Evolutionary conservation across 2,113 vertebrate species (phyloP).

Genomic region (Ochotona princeps): DNA sequence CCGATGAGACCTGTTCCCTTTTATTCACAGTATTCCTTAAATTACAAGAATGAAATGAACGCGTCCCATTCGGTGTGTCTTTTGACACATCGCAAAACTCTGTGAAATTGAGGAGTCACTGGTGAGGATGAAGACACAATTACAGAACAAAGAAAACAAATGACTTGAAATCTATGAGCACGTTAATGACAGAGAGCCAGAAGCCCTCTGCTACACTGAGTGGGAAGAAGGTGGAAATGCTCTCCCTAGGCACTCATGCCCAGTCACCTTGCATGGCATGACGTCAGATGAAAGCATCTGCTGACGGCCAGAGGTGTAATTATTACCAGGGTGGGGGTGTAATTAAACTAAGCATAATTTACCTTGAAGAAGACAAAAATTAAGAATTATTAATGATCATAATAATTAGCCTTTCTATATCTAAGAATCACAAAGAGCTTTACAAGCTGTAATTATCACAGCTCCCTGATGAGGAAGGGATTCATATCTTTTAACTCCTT

Average conservation of each 20-base stretch:
- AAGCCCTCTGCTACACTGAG: not conserved
- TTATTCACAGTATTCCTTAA: not conserved
- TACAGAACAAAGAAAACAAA: slow-evolving; percentile 20
- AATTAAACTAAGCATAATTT: slow-evolving; percentile 79
- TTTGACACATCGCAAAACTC: slow-evolving; percentile 31
- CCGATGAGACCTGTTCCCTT: not conserved
- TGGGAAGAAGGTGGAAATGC: not conserved
- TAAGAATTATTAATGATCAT: slow-evolving; percentile 81
- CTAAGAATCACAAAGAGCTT: slow-evolving; percentile 78
- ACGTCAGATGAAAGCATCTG: slow-evolving; percentile 76
- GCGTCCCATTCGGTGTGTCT: slow-evolving; percentile 11
- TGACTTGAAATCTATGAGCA: slow-evolving; percentile 1
- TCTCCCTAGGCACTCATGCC: not conserved
- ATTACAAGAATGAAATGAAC: slow-evolving; percentile 32
- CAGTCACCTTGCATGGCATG: slow-evolving; percentile 59
- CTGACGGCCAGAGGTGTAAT: slow-evolving; percentile 79
- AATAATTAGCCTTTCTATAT: slow-evolving; percentile 79
- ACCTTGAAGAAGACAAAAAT: slow-evolving; percentile 82
- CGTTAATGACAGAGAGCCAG: slow-evolving; percentile 21
- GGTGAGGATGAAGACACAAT: slow-evolving; percentile 19
- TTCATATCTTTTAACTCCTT: slow-evolving; percentile 67
- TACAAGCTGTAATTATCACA: slow-evolving; percentile 80
- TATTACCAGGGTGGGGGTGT: slow-evolving; percentile 76
- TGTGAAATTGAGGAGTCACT: not conserved
- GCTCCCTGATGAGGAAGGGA: slow-evolving; percentile 72